phyloP scores from a whole-genome alignment of 2,797 vertebrate genomes.

The Sebastolobus alascanus region DNA sequence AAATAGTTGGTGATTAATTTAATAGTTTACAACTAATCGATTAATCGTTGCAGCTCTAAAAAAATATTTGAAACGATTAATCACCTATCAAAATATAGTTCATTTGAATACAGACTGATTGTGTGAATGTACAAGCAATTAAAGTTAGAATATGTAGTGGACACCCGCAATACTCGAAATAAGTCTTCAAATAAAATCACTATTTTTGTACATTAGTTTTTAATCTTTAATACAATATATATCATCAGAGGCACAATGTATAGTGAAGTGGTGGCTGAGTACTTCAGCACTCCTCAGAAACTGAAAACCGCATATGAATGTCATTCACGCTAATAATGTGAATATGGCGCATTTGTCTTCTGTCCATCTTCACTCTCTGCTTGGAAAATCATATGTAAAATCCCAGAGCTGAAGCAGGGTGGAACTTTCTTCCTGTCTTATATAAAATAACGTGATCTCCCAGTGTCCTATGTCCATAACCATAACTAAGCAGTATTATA shows the following conservation, averaged over 20 bases:
- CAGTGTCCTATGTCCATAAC: slow-evolving; percentile 20
- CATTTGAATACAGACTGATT: slow-evolving; percentile 1
- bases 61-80: too few relatives aligned
- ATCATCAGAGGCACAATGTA: not conserved
- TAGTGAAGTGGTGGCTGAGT: slow-evolving; percentile 9
- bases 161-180: not conserved
- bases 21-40: too few relatives aligned
- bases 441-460: slow-evolving; percentile 26
- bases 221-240: slow-evolving; percentile 18
- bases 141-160: not conserved
- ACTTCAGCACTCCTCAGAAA: slow-evolving; percentile 17
- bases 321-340: slow-evolving; percentile 30
- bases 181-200: not conserved
- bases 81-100: not conserved
- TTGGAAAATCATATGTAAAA: slow-evolving; percentile 40
- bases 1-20: too few relatives aligned
- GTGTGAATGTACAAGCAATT: not conserved
- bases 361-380: slow-evolving; percentile 35
- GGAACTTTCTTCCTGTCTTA: not conserved
- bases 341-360: slow-evolving; percentile 26
- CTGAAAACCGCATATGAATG: slow-evolving; percentile 32
- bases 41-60: too few relatives aligned
- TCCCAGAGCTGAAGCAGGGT: slow-evolving; percentile 3
- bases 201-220: not conserved
- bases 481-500: slow-evolving; percentile 42